phyloP scores from a whole-genome alignment of 2,888 invertebrate genomes.

The Eutolmus rufibarbis region DNA sequence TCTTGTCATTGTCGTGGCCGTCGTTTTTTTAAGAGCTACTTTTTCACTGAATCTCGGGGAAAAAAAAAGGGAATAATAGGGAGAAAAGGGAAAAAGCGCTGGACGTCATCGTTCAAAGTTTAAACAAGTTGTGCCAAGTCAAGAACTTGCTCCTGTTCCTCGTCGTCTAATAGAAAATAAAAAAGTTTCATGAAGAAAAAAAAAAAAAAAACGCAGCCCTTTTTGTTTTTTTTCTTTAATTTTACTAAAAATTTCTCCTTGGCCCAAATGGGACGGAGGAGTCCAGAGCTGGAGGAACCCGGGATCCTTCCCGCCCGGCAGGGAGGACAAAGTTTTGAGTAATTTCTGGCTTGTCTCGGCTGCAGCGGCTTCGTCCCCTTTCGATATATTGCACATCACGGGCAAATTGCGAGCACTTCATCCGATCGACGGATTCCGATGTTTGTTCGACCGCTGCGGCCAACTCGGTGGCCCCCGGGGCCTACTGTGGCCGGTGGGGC shows the following conservation, averaged over 20 bases:
- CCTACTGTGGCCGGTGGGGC: background rate
- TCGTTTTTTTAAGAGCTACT: background rate
- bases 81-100: background rate
- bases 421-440: background rate
- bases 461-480: background rate
- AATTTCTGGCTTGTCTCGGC: slow-evolving; percentile 11
- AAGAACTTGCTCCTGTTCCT: slow-evolving; percentile 4
- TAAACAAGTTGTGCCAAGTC: slow-evolving; percentile 33
- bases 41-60: background rate
- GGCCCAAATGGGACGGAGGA: background rate
- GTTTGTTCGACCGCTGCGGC: background rate
- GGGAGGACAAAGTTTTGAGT: slow-evolving; percentile 6
- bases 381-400: background rate
- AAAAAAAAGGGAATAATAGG: background rate
- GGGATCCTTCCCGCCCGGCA: background rate
- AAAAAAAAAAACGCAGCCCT: background rate
- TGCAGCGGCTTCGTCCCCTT: background rate
- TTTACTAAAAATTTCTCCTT: background rate
- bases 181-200: background rate
- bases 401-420: background rate
- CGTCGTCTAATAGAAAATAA: background rate
- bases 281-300: background rate
- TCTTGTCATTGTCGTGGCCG: background rate
- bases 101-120: slow-evolving; percentile 33
- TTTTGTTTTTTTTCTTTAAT: background rate